Evolutionary conservation across 2,113 vertebrate genomes (phyloP).

Genomic region (Verasper variegatus): DNA sequence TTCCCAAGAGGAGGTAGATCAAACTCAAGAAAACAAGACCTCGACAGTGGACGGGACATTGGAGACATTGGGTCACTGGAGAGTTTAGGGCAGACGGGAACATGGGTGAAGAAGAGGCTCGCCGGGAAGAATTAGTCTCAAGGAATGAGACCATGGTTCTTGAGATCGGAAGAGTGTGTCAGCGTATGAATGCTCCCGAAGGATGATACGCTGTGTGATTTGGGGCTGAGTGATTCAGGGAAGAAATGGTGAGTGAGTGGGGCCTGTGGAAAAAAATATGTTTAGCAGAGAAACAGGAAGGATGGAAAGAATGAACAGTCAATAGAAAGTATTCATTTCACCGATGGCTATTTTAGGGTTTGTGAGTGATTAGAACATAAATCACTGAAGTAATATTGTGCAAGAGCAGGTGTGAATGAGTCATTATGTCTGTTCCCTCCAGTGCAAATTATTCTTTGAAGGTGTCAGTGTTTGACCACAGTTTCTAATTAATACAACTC

Average conservation of each 20-base stretch:
- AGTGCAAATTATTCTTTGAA: not conserved
- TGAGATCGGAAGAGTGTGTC: slow-evolving; percentile 29
- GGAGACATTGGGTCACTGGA: too few relatives aligned
- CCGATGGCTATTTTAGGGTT: not conserved
- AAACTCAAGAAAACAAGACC: slow-evolving; percentile 65
- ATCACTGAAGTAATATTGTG: not conserved
- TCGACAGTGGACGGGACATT: slow-evolving; percentile 15
- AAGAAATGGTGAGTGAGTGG: slow-evolving; percentile 49
- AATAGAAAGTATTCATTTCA: slow-evolving; percentile 20
- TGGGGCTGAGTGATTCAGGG: slow-evolving; percentile 46
- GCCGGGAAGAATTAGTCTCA: slow-evolving; percentile 37
- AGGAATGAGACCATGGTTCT: slow-evolving; percentile 8
- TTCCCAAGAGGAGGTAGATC: slow-evolving; percentile 69
- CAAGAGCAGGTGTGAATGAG: slow-evolving; percentile 5
- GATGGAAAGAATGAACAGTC: slow-evolving; percentile 39
- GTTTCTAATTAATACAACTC: not conserved
- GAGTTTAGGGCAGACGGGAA: slow-evolving; percentile 18
- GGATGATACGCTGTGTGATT: slow-evolving; percentile 26
- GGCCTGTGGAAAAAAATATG: slow-evolving; percentile 38
- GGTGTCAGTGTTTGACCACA: not conserved
- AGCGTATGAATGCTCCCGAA: slow-evolving; percentile 32
- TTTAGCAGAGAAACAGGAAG: slow-evolving; percentile 40
- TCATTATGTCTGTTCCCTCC: not conserved
- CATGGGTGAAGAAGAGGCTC: slow-evolving; percentile 31
- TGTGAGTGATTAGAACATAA: slow-evolving; percentile 3